phyloP scores from a whole-genome alignment of 2,888 invertebrate species.

The Cremastinae sp. region DNA sequence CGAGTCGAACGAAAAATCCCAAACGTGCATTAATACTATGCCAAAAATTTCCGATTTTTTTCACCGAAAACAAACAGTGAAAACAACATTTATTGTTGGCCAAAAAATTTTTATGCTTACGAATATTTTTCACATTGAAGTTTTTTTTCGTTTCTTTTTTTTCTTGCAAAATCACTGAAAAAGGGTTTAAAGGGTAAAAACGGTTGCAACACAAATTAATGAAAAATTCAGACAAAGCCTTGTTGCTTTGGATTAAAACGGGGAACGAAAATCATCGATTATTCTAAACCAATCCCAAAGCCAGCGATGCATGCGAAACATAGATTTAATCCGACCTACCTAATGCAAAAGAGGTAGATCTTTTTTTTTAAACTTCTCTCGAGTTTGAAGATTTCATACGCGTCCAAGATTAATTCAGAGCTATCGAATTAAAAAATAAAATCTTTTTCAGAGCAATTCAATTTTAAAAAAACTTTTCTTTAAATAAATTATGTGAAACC shows the following conservation, averaged over 20 bases:
- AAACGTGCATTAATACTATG: background rate
- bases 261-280: background rate
- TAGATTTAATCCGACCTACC: constrained; percentile 54
- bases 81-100: too few species aligned
- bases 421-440: constrained; percentile 1
- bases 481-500: too few species aligned
- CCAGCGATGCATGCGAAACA: constrained; percentile 50
- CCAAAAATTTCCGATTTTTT: background rate
- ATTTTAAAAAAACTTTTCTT: background rate
- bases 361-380: constrained; percentile 34
- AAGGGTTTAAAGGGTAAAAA: background rate
- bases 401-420: constrained; percentile 36
- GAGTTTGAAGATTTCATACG: constrained; percentile 27
- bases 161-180: too few species aligned
- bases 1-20: too few species aligned
- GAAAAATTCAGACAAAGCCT: background rate
- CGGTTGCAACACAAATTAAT: background rate
- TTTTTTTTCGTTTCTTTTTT: too few species aligned
- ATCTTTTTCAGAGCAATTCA: background rate
- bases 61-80: too few species aligned
- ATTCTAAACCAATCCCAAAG: constrained; percentile 19
- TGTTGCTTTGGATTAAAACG: too few species aligned
- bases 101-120: too few species aligned
- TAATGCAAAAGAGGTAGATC: constrained; percentile 35
- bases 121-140: background rate